A percentile compares a stretch with the other conserved stretches of the same genome.
phyloP scores from a whole-genome alignment of 2,888 invertebrate species.

The Eulithis testata region DNA sequence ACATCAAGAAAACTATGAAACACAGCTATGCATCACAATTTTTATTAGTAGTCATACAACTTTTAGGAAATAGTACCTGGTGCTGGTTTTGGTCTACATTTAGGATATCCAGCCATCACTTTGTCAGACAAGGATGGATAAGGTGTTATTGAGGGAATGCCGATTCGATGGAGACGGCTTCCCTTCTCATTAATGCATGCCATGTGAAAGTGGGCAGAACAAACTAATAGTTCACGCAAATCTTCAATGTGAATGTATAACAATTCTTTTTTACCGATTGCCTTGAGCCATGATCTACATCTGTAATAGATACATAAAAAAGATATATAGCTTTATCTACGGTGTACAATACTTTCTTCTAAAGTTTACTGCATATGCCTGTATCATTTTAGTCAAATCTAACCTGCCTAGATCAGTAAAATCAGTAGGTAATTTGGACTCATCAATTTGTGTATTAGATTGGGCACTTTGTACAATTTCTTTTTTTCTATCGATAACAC shows the following conservation, averaged over 20 bases:
- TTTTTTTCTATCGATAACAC: too few species aligned
- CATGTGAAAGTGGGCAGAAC: constrained; percentile 10
- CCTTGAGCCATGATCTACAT: constrained; percentile 16
- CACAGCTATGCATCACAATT: too few species aligned
- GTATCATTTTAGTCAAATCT: too few species aligned
- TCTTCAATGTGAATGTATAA: constrained; percentile 7
- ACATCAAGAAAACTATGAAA: too few species aligned
- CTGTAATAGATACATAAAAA: constrained; percentile 9
- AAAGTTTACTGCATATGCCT: too few species aligned
- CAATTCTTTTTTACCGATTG: constrained; percentile 15
- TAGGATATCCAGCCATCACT: constrained; percentile 2
- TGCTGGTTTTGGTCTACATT: not conserved
- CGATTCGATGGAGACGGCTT: constrained; percentile 4
- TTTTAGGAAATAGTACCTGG: constrained; percentile 3
- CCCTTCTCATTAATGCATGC: not conserved
- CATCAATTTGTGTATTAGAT: too few species aligned
- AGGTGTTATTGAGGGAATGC: constrained; percentile 5
- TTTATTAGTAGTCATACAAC: not conserved
- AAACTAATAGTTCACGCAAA: constrained; percentile 10
- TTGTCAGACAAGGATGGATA: constrained; percentile 7
- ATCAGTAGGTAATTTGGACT: too few species aligned
- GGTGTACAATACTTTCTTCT: too few species aligned
- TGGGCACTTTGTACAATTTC: too few species aligned
- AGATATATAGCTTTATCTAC: too few species aligned
- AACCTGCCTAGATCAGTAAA: too few species aligned